Base-by-base conservation (phyloP, 2,888 invertebrate species). In the Hirtodrosophila cameraria region DNA sequence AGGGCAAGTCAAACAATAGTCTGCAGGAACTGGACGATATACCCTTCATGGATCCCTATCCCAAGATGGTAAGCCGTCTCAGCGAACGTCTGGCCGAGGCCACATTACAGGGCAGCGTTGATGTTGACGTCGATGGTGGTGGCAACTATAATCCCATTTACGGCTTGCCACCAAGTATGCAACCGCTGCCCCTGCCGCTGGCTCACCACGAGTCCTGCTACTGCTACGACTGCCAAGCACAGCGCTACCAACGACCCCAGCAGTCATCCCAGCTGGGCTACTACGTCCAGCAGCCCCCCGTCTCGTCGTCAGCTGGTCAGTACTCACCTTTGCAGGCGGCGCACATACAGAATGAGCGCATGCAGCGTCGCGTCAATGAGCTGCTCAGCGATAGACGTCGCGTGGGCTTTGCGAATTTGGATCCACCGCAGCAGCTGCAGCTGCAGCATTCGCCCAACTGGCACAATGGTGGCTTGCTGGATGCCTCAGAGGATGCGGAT, bases 21-120 rank as follows among this genome's bases (percentile, higher is more conserved):
- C 61, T 90, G 12, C 90, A 90, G 45, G 91, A 90, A 57, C 73
- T 90, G 31, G 91, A 91, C 61, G 89, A 88, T 3, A 89, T 90
- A 13, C 89, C 90, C 3, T 90, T 86, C 52, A 90, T 90, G 89
- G 90, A 91, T 78, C 90, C 91, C 0, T 90, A 90, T 74, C 90
- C 90, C 31, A 91, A 91, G 72, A 76, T 90, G 68, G 90, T 91
- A 2, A 88, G 89, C 8, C 90, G 88, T 1, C 63, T 91, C 33
- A 88, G 86, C 55, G 90, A 91, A 64, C 88, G 91, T 2, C 80
- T 91, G 18, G 89, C 90, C 2, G 90, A 90, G 36, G 88, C 90
- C 3, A 82, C 89, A 0, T 52, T 90, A 4, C 62, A 86, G 15
- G 77, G 45, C 11, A 33, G 12, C 31, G 59, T 52, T 25, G 71